Percentiles rank a stretch among this genome's conserved stretches.
phyloP scores from a whole-genome alignment of 2,888 invertebrate genomes.

The Trypoxylon attenuatum region DNA sequence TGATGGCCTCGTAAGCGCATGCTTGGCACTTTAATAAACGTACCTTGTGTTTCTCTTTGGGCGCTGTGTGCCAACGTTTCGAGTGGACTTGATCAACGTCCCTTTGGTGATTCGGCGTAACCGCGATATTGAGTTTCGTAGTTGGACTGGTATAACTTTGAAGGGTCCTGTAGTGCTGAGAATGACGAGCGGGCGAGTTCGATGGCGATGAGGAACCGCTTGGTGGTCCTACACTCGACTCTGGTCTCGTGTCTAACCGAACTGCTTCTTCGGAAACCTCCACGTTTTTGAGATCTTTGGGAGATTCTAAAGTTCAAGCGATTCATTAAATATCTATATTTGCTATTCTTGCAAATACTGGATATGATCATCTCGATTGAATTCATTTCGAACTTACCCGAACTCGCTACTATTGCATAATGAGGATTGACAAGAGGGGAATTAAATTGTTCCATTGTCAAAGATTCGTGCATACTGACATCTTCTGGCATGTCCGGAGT shows the following conservation, averaged over 20 bases:
- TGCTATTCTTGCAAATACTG: background rate
- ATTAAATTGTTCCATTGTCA: slow-evolving; percentile 76
- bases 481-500: slow-evolving; percentile 68
- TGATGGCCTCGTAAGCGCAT: background rate
- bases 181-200: slow-evolving; percentile 65
- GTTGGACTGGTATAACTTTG: slow-evolving; percentile 63
- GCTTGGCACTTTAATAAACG: slow-evolving; percentile 23
- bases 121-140: slow-evolving; percentile 70
- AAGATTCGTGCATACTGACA: slow-evolving; percentile 70
- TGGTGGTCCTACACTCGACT: slow-evolving; percentile 53
- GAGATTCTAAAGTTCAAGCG: slow-evolving; percentile 40
- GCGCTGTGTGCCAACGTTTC: slow-evolving; percentile 79
- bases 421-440: slow-evolving; percentile 77
- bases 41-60: slow-evolving; percentile 79
- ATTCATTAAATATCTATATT: slow-evolving; percentile 1
- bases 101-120: slow-evolving; percentile 68
- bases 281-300: slow-evolving; percentile 49
- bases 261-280: slow-evolving; percentile 51
- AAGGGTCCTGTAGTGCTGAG: slow-evolving; percentile 68
- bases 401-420: slow-evolving; percentile 75
- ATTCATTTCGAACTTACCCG: slow-evolving; percentile 54
- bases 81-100: slow-evolving; percentile 75
- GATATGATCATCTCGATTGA: background rate
- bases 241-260: slow-evolving; percentile 60
- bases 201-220: slow-evolving; percentile 64